A percentile compares a stretch with the other conserved stretches of the same genome.
phyloP scores from a whole-genome alignment of 2,888 invertebrate species.

The Conus canariensis region DNA sequence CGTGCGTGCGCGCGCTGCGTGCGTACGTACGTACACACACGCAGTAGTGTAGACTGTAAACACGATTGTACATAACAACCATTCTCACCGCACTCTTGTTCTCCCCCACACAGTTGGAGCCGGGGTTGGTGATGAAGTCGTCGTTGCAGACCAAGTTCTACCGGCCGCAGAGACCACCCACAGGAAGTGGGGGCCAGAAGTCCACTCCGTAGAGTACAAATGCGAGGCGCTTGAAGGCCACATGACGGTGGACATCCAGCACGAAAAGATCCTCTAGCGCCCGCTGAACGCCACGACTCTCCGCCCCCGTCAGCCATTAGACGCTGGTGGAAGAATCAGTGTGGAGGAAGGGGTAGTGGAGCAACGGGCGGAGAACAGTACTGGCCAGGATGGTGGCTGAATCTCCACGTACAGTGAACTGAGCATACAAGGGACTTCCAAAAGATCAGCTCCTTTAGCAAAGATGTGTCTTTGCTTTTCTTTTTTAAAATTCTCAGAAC shows the following conservation, averaged over 20 bases:
- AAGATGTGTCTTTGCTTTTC: neutral
- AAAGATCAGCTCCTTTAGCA: neutral
- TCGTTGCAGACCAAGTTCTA: constrained; percentile 6
- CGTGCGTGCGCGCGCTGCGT: neutral
- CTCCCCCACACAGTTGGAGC: neutral
- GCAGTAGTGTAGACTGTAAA: too few species aligned
- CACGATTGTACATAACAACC: too few species aligned
- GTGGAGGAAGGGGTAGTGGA: neutral
- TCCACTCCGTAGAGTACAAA: neutral
- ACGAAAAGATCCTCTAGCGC: neutral
- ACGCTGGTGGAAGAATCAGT: neutral
- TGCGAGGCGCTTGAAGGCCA: neutral
- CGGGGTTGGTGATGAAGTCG: neutral
- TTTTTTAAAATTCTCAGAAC: too few species aligned
- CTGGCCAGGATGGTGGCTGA: neutral
- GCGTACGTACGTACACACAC: neutral
- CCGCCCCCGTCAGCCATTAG: neutral
- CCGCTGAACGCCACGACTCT: neutral
- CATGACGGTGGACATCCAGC: neutral
- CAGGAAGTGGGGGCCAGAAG: neutral
- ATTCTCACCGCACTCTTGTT: neutral
- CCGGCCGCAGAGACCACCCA: neutral
- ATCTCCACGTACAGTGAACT: too few species aligned
- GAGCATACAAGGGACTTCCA: too few species aligned
- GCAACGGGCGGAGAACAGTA: neutral